Conservation (phyloP, 2,888 invertebrate genomes). For the Chironomus riparius region DNA sequence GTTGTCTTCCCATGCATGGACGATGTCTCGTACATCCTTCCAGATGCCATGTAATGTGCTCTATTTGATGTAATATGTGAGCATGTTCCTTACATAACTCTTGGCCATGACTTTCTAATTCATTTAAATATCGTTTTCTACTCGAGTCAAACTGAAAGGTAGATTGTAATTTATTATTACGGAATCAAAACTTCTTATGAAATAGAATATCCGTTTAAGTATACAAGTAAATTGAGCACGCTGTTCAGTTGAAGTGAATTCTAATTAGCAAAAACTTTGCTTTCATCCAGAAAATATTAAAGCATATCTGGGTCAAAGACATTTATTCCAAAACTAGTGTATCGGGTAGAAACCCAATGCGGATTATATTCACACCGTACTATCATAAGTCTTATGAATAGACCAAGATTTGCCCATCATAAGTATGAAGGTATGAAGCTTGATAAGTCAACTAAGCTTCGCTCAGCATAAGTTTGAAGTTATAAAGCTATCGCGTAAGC, state of each 20-base stretch:
- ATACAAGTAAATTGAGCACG: too few relatives aligned
- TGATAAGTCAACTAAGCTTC: too few relatives aligned
- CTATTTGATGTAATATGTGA: constrained; percentile 28
- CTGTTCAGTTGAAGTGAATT: not conserved
- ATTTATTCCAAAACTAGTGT: not conserved
- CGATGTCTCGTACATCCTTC: constrained; percentile 27
- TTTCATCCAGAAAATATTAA: not conserved
- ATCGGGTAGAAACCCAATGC: too few relatives aligned
- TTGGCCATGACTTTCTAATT: constrained; percentile 27
- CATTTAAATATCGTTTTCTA: constrained; percentile 24
- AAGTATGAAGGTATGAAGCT: too few relatives aligned
- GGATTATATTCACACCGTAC: too few relatives aligned
- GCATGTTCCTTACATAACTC: constrained; percentile 29
- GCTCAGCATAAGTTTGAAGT: too few relatives aligned
- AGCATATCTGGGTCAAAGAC: constrained; percentile 6
- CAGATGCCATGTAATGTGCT: constrained; percentile 29
- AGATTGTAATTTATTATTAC: not conserved
- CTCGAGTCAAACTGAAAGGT: constrained; percentile 21
- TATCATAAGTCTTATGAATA: too few relatives aligned
- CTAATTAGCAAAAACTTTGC: not conserved
- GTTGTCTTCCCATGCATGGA: not conserved
- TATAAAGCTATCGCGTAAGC: too few relatives aligned
- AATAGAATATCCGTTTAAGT: too few relatives aligned
- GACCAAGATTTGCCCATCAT: too few relatives aligned
- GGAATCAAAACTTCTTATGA: not conserved